These are phyloP conservation scores for Formica aserva DNA, from an alignment of 2,888 invertebrate genomes.

Conservation along the genomic window DNA sequence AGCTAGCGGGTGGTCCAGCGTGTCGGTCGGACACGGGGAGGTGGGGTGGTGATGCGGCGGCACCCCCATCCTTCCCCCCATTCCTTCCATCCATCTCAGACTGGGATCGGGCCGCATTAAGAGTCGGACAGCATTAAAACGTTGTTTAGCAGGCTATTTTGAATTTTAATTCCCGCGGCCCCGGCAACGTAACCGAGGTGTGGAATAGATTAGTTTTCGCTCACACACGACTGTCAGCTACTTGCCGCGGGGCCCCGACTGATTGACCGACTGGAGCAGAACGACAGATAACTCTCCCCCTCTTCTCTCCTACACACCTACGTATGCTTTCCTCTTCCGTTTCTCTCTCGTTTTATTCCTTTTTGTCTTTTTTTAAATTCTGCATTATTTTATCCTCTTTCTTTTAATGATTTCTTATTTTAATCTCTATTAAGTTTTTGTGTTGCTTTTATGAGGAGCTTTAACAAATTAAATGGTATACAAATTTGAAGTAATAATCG, in stretches of 20 bases:
- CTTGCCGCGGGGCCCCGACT: constrained; percentile 75
- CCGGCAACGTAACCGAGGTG: constrained; percentile 74
- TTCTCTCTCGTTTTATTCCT: not conserved
- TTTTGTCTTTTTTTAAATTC: not conserved
- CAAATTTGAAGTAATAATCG: not conserved
- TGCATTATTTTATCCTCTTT: not conserved
- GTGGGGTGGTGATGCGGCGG: constrained; percentile 31
- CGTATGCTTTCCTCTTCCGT: not conserved
- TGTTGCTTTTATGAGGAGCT: not conserved
- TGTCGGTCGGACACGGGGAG: constrained; percentile 48
- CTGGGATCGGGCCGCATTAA: constrained; percentile 48
- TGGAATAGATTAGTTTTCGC: constrained; percentile 82
- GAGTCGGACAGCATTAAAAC: constrained; percentile 71
- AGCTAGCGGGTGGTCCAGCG: constrained; percentile 72
- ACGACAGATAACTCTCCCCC: constrained; percentile 18
- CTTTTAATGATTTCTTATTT: not conserved
- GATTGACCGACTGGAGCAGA: constrained; percentile 52
- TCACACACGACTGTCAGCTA: constrained; percentile 80
- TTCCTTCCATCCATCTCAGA: not conserved
- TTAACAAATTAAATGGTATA: not conserved
- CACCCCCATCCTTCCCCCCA: not conserved
- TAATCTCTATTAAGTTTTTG: not conserved
- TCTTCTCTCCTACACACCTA: not conserved
- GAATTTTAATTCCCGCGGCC: constrained; percentile 77
- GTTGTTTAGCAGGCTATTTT: constrained; percentile 79